These are phyloP conservation scores for Brachionus rotundiformis DNA, from an alignment of 1,140 invertebrate species.

Conservation along the genomic window DNA sequence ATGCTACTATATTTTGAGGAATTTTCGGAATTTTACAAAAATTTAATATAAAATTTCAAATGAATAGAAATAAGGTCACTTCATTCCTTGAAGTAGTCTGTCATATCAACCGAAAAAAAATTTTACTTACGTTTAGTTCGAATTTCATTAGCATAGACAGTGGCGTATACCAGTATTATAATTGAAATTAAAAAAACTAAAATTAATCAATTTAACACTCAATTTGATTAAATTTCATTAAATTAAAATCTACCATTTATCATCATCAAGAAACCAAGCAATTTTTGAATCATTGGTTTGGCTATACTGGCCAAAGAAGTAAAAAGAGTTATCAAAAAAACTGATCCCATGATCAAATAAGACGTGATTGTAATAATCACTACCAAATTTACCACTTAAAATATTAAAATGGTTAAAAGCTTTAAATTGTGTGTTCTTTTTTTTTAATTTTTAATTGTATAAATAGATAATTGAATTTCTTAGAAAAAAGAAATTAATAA, in stretches of 20 bases:
- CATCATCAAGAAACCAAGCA: background rate
- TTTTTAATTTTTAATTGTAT: no score
- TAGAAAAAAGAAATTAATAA: no score
- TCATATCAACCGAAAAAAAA: background rate
- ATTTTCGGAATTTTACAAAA: constrained; percentile 29
- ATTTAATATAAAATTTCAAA: background rate
- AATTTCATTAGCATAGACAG: background rate
- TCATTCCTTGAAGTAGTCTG: background rate
- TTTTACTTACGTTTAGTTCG: background rate
- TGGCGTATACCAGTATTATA: background rate
- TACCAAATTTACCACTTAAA: background rate
- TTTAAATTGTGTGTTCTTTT: no score
- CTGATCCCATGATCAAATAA: background rate
- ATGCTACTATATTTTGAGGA: constrained; percentile 1
- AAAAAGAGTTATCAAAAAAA: background rate
- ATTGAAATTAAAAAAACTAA: constrained; percentile 27
- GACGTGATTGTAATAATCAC: background rate
- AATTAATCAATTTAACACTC: background rate
- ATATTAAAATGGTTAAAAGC: no score
- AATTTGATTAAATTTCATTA: constrained; percentile 1
- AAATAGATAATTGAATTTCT: no score
- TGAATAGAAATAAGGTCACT: background rate
- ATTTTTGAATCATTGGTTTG: background rate
- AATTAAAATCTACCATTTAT: constrained; percentile 27
- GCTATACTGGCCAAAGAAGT: background rate